These are phyloP conservation scores for Tetramorium parvispinum DNA, from an alignment of 1,140 invertebrate species.

Conservation along the genomic window DNA sequence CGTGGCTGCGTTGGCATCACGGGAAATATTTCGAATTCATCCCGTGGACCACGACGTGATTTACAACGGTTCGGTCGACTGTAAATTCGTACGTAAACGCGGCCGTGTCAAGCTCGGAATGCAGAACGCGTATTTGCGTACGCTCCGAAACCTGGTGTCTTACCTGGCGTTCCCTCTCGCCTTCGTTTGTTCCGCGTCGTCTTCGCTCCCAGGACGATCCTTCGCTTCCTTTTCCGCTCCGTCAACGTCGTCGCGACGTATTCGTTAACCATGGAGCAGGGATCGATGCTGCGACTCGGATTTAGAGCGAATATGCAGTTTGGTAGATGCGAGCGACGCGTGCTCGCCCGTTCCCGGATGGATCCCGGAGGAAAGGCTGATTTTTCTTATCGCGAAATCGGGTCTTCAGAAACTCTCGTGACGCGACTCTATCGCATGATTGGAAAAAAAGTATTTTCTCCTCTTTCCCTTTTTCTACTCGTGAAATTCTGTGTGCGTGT, in stretches of 20 bases:
- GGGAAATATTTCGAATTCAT: constrained; percentile 68
- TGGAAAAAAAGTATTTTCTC: not conserved
- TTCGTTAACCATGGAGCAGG: constrained; percentile 43
- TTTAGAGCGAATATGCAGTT: constrained; percentile 55
- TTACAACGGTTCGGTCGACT: constrained; percentile 70
- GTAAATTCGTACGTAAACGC: constrained; percentile 67
- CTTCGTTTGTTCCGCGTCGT: constrained; percentile 24
- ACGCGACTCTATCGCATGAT: constrained; percentile 7
- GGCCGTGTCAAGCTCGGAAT: constrained; percentile 60
- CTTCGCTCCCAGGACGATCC: constrained; percentile 21
- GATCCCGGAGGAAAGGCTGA: constrained; percentile 39
- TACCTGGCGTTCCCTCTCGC: constrained; percentile 17
- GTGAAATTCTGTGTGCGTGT: not conserved
- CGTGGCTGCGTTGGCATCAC: not conserved
- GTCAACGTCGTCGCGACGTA: constrained; percentile 36
- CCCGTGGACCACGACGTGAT: constrained; percentile 61
- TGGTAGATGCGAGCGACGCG: constrained; percentile 31
- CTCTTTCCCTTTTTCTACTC: not conserved
- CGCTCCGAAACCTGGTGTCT: constrained; percentile 36
- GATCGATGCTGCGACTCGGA: constrained; percentile 53
- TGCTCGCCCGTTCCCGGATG: constrained; percentile 5
- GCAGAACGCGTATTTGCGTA: constrained; percentile 64
- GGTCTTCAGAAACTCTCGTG: constrained; percentile 10
- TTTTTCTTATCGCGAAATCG: constrained; percentile 19
- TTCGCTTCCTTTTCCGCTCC: constrained; percentile 3